These are phyloP conservation scores for Nannoperca australis DNA, from an alignment of 2,797 vertebrate species.

Conservation along the genomic window DNA sequence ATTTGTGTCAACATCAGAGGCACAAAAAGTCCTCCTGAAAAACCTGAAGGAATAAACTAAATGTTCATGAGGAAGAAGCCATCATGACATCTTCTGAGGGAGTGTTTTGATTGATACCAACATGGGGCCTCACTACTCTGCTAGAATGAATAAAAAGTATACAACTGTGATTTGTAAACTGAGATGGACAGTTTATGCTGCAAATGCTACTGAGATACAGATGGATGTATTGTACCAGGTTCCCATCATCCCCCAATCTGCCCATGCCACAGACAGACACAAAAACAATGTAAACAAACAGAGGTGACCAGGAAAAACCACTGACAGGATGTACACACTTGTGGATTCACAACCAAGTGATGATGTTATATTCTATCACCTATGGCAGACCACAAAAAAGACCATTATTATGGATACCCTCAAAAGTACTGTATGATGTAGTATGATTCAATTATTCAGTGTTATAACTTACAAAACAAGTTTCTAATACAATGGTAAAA, in stretches of 20 bases:
- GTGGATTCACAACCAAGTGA: too few relatives aligned
- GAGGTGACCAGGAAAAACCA: too few relatives aligned
- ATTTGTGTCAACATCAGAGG: constrained; percentile 10
- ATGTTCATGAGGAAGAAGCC: background rate
- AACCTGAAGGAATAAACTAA: background rate
- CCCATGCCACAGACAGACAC: background rate
- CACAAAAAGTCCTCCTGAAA: background rate
- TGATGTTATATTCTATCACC: too few relatives aligned
- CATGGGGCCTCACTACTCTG: background rate
- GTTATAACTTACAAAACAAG: background rate
- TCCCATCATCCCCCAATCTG: too few relatives aligned
- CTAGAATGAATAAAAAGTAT: background rate
- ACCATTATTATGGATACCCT: background rate
- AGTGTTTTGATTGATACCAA: background rate
- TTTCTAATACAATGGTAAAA: background rate
- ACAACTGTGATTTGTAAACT: background rate
- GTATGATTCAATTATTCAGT: background rate
- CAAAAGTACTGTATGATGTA: background rate
- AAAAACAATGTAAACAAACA: background rate
- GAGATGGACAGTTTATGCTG: background rate
- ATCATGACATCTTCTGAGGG: background rate
- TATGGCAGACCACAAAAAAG: background rate
- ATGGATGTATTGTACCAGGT: background rate
- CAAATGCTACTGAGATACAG: background rate
- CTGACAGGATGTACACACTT: too few relatives aligned